These are phyloP conservation scores for Brienomyrus brachyistius DNA, from an alignment of 2,113 vertebrate genomes.

Conservation along the genomic window DNA sequence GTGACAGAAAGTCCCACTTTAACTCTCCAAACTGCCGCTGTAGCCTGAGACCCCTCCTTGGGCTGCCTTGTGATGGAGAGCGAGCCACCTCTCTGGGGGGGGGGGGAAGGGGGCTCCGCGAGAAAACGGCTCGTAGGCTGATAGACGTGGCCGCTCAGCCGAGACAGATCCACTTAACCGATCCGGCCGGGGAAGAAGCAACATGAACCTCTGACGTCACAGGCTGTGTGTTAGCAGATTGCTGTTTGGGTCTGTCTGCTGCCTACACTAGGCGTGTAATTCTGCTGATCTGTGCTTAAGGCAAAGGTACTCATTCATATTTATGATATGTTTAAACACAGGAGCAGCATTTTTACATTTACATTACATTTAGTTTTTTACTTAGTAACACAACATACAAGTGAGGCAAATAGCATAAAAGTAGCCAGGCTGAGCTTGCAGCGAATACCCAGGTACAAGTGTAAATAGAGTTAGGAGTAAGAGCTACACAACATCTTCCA, in stretches of 20 bases:
- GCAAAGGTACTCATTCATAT: neutral
- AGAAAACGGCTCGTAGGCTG: conserved; percentile 17
- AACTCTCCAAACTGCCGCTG: neutral
- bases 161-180: conserved; percentile 56
- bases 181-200: conserved; percentile 39
- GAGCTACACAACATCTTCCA: neutral
- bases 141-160: conserved; percentile 30
- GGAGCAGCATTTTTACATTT: neutral
- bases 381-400: neutral
- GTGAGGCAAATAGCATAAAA: neutral
- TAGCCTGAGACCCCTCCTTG: neutral
- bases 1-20: neutral
- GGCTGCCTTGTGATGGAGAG: neutral
- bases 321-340: neutral
- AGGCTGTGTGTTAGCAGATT: conserved; percentile 23
- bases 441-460: neutral
- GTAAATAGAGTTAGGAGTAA: neutral
- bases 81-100: neutral
- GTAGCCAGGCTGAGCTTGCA: neutral
- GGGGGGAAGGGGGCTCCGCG: neutral
- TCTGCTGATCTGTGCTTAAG: neutral
- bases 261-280: neutral
- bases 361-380: neutral
- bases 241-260: conserved; percentile 4
- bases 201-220: conserved; percentile 26